Percentiles rank a stretch among this genome's conserved stretches.
Conservation (phyloP, 1,140 invertebrate genomes). For the Riptortus pedestris region DNA sequence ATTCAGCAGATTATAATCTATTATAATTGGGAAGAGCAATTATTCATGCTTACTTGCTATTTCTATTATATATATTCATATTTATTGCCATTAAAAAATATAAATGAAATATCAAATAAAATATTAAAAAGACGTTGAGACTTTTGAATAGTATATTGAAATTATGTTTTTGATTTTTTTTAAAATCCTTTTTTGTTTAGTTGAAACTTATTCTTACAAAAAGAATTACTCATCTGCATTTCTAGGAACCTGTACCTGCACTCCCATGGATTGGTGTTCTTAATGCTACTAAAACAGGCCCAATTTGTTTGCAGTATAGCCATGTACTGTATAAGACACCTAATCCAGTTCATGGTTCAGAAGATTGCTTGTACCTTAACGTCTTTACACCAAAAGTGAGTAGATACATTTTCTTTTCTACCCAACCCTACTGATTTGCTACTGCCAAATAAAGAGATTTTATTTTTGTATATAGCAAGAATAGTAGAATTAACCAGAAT, state of each 20-base stretch:
- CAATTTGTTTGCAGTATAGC: background rate
- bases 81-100: background rate
- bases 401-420: conserved; percentile 20
- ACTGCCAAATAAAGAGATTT: too few relatives aligned
- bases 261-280: conserved; percentile 33
- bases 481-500: background rate
- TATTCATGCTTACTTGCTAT: too few relatives aligned
- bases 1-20: too few relatives aligned
- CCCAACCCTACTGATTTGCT: background rate
- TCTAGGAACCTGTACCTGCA: background rate
- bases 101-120: background rate
- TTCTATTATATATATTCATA: background rate
- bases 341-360: background rate
- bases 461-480: background rate
- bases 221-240: background rate
- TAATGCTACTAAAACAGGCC: background rate
- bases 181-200: too few relatives aligned
- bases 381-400: conserved; percentile 20
- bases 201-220: background rate
- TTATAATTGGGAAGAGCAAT: too few relatives aligned
- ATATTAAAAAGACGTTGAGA: background rate
- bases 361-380: conserved; percentile 13
- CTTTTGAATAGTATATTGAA: too few relatives aligned
- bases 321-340: background rate
- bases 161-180: too few relatives aligned